Base-by-base conservation (phyloP, 2,888 invertebrate genomes). In the Cryptocheilus praepositus region DNA sequence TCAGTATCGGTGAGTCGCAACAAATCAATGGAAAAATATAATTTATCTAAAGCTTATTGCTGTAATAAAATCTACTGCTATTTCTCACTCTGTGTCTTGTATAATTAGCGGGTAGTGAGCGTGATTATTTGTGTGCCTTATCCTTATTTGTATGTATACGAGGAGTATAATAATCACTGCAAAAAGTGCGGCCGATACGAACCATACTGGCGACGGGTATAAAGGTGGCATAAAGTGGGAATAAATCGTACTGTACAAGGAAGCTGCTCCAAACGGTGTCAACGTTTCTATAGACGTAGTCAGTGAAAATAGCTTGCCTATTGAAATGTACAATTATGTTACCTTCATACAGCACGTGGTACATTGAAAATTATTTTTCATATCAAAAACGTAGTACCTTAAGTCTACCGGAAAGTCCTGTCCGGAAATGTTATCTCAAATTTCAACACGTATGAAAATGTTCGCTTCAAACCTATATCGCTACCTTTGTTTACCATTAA, bases 241-340 rank as follows among this genome's bases (percentile, higher is more conserved):
- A 64, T 95, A 95, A 19, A 95, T 85, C 0, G 91, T 84, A 28
- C 92, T 93, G 85, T 93, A 95, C 0, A 94, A 73, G 0, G 93
- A 90, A 0, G 93, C 90, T 0, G 93, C 90, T 2, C 92, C 79
- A 59, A 94, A 89, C 0, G 93, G 93, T 21, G 92, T 90, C 52
- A 92, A 77, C 16, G 93, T 92, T 88, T 94, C 94, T 25, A 93
- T 82, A 2, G 92, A 91, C 36, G 93, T 91, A 82, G 93, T 91
- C 60, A 94, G 88, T 0, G 94, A 92, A 83, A 94, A 94, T 25
- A 94, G 91, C 89, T 93, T 93, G 2, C 93, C 93, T 87, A 71
- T 11, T 77, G 76, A 76, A 63, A 68, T 44, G 43, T 46, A 62
- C 57, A n/a, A 36, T 43, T 16, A 55, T 16, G 36, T 36, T 36